These are phyloP conservation scores for Cuculus canorus DNA, from an alignment of 2,797 vertebrate species.

Conservation along the genomic window DNA sequence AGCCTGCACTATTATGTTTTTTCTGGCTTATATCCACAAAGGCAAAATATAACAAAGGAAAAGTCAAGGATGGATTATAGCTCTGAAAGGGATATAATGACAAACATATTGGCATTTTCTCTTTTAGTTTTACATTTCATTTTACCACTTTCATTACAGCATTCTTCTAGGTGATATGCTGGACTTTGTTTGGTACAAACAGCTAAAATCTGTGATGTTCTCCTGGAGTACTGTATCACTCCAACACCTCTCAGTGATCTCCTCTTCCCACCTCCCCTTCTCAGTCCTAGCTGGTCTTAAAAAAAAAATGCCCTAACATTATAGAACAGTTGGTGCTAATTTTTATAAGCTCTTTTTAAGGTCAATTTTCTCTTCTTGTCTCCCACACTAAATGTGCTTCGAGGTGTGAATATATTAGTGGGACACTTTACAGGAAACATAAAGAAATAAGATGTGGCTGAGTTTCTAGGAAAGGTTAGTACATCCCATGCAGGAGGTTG, in stretches of 20 bases:
- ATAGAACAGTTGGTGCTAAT: neutral
- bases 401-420: neutral
- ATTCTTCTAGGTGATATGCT: constrained; percentile 10
- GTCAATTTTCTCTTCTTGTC: neutral
- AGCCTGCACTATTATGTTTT: constrained; percentile 69
- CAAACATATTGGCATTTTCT: constrained; percentile 74
- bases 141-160: constrained; percentile 33
- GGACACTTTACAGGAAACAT: neutral
- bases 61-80: constrained; percentile 72
- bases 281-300: neutral
- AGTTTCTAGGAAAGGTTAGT: constrained; percentile 8
- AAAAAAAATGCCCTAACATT: neutral
- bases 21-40: constrained; percentile 73
- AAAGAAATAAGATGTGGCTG: neutral
- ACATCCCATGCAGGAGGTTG: neutral
- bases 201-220: neutral
- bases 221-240: neutral
- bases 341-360: neutral
- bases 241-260: neutral
- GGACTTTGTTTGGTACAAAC: constrained; percentile 4
- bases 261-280: neutral
- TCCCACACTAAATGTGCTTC: neutral
- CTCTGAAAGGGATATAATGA: constrained; percentile 70
- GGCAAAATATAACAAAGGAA: constrained; percentile 73
- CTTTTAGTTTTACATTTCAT: constrained; percentile 44